Evolutionary conservation across 2,113 vertebrate species (phyloP), one percentile per base, ranked within the genome.

Genomic region (Natator depressus): DNA sequence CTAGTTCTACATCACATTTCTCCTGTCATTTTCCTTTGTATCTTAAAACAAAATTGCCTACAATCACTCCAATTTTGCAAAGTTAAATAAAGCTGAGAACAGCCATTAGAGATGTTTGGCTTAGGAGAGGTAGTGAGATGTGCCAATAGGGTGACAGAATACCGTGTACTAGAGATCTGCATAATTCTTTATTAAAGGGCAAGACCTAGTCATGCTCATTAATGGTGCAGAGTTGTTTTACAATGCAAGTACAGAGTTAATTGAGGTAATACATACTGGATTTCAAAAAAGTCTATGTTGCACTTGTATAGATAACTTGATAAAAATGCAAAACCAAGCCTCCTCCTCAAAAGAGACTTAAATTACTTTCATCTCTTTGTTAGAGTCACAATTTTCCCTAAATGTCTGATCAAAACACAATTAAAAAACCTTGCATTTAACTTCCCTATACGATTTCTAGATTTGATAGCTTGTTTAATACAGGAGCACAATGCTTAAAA

Each of bases 71-170:
- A 92, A 83, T 46, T 92, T 89, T 91, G 85, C 84, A 92, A 88
- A 93, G 65, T 93, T 87, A 95, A 96, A 96, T 85, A 96, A 96
- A 65, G 35, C 65, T 91, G 4, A 87, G 79, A 87, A 91, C 94
- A 95, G 93, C 88, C 93, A 96, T 91, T 93, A 96, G 89, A 96
- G 46, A 54, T 92, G 96, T 85, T 47, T 78, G 42, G 75, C 47
- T 78, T 47, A 96, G 95, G 65, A 96, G 83, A 95, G 79, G 93
- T 87, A 91, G 92, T 93, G 84, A 94, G 94, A 96, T 92, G 92
- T 82, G 92, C 90, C 87, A 96, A 96, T 65, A 87, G 96, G 93
- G 89, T 93, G 95, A 93, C 85, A 96, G 93, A 96, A 95, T 95
- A 95, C 88, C 90, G 91, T 83, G 92, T 96, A 95, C 95, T 84